Base-by-base conservation (phyloP, 2,888 invertebrate genomes). In the Lasioglossum morio region DNA sequence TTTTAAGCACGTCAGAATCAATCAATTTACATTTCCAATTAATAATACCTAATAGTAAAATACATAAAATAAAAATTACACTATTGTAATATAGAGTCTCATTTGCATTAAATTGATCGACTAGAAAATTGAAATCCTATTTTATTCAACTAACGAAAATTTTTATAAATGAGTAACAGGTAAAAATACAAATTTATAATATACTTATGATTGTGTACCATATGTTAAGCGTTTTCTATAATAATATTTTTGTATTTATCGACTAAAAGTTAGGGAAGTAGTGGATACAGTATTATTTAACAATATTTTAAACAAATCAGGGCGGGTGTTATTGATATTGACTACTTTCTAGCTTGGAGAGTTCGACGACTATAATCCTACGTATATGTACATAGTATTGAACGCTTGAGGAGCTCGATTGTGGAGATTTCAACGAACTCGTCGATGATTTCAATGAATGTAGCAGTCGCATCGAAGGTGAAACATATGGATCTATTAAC, bases 401-500 rank as follows among this genome's bases (percentile, higher is more conserved):
- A 77, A 72, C 48, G 53, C 66, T 27, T 23, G 19, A 30, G 40
- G 23, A 37, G 69, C 12, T 40, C 72, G 77, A 66, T 78, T 27
- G 72, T 43, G 80, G 89, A 89, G 89, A 89, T 69, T 87, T 89
- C 89, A 89, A 89, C 78, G 84, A 81, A 43, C 7, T 75, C 69
- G 4, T 53, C 79, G 81, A 89, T 27, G 87, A 88, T 57, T 89
- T 88, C 79, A 84, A 89, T 66, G 87, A 87, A 82, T 79, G 53
- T 23, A 63, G n/a, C 30, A 77, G 27, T 23, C 40, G n/a, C 10
- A 8, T 53, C 53, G 16, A 57, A 30, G n/a, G 4, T 12, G 10
- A 10, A 40, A 37, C 23, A 48, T 48, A 48, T 2, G 23, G 19
- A 23, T 2, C 7, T 23, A 23, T 7, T 0, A 23, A 48, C 23